A percentile compares a stretch with the other conserved stretches of the same genome.
These are phyloP conservation scores for Seladonia tumulorum DNA, from an alignment of 2,888 invertebrate genomes.

Conservation along the genomic window DNA sequence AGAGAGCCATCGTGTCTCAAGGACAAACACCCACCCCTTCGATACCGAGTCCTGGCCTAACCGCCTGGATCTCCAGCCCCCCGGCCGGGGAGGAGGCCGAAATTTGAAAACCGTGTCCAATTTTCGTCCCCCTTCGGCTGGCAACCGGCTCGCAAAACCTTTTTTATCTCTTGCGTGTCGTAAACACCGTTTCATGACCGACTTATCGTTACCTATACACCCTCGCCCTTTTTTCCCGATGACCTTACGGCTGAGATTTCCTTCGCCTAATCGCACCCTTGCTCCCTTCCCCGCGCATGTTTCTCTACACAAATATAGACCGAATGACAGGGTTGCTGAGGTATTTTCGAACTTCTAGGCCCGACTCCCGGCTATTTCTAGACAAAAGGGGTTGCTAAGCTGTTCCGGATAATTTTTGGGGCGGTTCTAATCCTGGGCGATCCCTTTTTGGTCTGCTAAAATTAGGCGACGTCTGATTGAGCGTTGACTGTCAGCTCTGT, in stretches of 20 bases:
- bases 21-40: constrained; percentile 65
- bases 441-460: not conserved
- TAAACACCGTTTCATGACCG: constrained; percentile 11
- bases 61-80: not conserved
- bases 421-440: not conserved
- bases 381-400: not conserved
- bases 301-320: constrained; percentile 1
- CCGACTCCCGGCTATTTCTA: not conserved
- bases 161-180: constrained; percentile 25
- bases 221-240: constrained; percentile 18
- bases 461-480: not conserved
- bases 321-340: constrained; percentile 6
- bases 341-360: not conserved
- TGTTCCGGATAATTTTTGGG: not conserved
- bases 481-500: not conserved
- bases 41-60: not conserved
- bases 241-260: constrained; percentile 31
- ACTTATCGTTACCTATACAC: constrained; percentile 9
- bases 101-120: constrained; percentile 10
- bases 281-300: not conserved
- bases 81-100: not conserved
- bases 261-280: not conserved
- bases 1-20: constrained; percentile 68
- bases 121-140: not conserved
- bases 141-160: not conserved